phyloP scores from a whole-genome alignment of 2,113 vertebrate genomes.

The Lathamus discolor region DNA sequence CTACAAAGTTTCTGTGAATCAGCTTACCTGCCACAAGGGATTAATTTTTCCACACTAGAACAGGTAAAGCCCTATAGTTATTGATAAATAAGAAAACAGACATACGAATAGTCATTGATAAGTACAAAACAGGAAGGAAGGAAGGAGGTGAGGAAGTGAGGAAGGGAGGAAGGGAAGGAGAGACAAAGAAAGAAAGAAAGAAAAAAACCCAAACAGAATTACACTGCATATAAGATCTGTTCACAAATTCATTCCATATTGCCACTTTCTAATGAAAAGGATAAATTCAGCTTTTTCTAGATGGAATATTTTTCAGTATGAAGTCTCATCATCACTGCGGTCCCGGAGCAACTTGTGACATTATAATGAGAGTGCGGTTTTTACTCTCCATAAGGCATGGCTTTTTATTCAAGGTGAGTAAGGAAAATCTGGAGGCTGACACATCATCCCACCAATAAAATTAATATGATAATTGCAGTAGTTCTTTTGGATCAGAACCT shows the following conservation, averaged over 20 bases:
- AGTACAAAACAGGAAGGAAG: neutral
- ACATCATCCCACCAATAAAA: neutral
- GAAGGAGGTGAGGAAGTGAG: too few species aligned
- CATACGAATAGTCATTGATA: neutral
- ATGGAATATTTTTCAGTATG: neutral
- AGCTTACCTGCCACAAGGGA: neutral
- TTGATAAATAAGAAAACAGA: neutral
- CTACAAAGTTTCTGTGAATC: neutral
- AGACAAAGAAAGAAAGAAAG: too few species aligned
- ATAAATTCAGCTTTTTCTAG: neutral
- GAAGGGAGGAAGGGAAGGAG: too few species aligned
- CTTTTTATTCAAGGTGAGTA: neutral
- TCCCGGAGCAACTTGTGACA: neutral
- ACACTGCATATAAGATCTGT: neutral
- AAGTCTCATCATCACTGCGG: neutral
- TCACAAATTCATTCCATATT: neutral
- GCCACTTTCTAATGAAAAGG: neutral
- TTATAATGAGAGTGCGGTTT: neutral
- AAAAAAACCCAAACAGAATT: neutral
- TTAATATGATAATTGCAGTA: neutral
- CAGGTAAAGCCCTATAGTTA: neutral
- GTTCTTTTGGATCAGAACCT: neutral
- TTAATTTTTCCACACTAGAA: neutral
- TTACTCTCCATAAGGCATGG: neutral
- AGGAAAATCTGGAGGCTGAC: neutral